Evolutionary conservation across 2,113 vertebrate species (phyloP).

Genomic region (Cacatua alba): DNA sequence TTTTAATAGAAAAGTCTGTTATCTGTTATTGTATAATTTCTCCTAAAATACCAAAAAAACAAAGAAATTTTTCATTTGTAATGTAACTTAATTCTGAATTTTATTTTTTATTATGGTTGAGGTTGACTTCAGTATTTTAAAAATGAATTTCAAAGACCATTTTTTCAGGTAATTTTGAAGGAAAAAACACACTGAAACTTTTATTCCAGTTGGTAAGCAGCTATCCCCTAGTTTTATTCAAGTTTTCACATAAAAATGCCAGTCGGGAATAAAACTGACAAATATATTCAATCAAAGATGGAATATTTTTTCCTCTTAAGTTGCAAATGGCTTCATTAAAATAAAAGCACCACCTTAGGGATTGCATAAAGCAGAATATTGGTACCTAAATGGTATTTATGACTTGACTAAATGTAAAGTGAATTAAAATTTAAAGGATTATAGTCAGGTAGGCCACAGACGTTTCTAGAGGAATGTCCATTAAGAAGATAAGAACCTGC

Average conservation of each 20-base stretch:
- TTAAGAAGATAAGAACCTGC: conserved; percentile 91
- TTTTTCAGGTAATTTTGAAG: conserved; percentile 77
- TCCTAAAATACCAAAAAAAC: conserved; percentile 23
- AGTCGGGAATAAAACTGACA: conserved; percentile 93
- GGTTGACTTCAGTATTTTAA: conserved; percentile 75
- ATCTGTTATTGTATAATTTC: conserved; percentile 2
- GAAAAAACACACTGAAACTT: conserved; percentile 77
- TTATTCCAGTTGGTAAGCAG: conserved; percentile 79
- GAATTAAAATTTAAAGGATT: conserved; percentile 99
- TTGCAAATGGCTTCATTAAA: conserved; percentile 99
- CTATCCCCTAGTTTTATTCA: conserved; percentile 83
- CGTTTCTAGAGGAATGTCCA: conserved; percentile 89
- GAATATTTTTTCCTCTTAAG: conserved; percentile 88
- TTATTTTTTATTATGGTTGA: conserved; percentile 67
- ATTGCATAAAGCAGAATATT: conserved; percentile 88
- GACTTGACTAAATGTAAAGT: conserved; percentile 97
- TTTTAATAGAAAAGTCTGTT: conserved; percentile 35
- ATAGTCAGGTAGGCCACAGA: conserved; percentile 94
- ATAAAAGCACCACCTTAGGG: conserved; percentile 96
- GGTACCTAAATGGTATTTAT: conserved; percentile 99
- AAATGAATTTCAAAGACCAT: conserved; percentile 75
- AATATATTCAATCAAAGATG: conserved; percentile 92
- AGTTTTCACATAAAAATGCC: conserved; percentile 91
- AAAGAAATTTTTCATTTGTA: conserved; percentile 66
- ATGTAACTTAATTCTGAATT: conserved; percentile 66